phyloP scores from a whole-genome alignment of 2,888 invertebrate species.

The Ectobius pallidus region DNA sequence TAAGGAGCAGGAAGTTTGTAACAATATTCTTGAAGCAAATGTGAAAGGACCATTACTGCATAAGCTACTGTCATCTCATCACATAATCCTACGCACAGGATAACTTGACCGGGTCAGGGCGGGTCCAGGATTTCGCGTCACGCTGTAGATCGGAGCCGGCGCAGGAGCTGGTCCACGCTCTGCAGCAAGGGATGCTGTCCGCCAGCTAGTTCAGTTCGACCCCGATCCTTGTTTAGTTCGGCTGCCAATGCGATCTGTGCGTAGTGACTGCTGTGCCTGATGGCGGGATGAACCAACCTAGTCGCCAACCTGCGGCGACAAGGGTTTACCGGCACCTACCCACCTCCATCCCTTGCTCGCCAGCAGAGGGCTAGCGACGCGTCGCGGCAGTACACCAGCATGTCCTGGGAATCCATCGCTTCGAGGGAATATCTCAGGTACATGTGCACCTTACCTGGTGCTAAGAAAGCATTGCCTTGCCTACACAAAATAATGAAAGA shows the following conservation, averaged over 20 bases:
- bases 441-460: too few species aligned
- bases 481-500: too few species aligned
- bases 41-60: too few species aligned
- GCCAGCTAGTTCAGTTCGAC: neutral
- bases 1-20: too few species aligned
- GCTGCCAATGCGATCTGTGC: too few species aligned
- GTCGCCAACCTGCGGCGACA: constrained; percentile 44
- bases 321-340: constrained; percentile 42
- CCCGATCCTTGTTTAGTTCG: neutral
- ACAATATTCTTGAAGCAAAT: too few species aligned
- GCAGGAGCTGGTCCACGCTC: neutral
- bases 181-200: constrained; percentile 13
- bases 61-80: too few species aligned
- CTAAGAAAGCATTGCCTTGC: too few species aligned
- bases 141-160: neutral
- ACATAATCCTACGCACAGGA: too few species aligned
- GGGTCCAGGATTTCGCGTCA: neutral
- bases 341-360: constrained; percentile 25
- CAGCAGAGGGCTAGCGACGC: constrained; percentile 48
- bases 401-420: constrained; percentile 88
- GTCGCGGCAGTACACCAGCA: constrained; percentile 60
- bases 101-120: too few species aligned
- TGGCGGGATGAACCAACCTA: constrained; percentile 11
- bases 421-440: constrained; percentile 83
- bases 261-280: neutral